Evolutionary conservation across 2,113 vertebrate species (phyloP).

Genomic region (Tinamus guttatus): DNA sequence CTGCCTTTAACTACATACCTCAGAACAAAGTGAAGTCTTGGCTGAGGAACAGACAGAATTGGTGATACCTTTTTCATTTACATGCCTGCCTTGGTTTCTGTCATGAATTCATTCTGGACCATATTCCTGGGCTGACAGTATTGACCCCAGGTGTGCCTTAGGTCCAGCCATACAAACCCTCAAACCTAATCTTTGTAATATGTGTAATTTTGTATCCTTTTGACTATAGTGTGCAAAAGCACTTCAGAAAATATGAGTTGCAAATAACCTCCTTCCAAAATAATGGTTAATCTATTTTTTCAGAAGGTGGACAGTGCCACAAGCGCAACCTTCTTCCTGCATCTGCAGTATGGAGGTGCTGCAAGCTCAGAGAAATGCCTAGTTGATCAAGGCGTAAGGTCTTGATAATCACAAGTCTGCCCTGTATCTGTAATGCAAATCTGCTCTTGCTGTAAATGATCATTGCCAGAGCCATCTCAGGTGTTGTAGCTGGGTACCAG

Average conservation of each 20-base stretch:
- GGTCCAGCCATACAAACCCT: neutral
- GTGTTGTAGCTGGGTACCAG: neutral
- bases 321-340: neutral
- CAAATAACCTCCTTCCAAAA: neutral
- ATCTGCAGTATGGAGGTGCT: neutral
- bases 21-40: neutral
- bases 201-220: neutral
- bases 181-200: neutral
- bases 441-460: neutral
- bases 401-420: neutral
- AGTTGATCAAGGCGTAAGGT: neutral
- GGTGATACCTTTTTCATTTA: neutral
- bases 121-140: neutral
- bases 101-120: neutral
- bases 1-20: neutral
- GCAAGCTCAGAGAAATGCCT: neutral
- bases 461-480: neutral
- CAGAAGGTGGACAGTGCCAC: slow-evolving; percentile 9
- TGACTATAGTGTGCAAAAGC: neutral
- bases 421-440: neutral
- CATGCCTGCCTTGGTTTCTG: slow-evolving; percentile 27
- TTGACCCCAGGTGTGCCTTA: slow-evolving; percentile 26
- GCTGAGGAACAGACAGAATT: neutral
- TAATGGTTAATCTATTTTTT: neutral
- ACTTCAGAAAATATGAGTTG: neutral